These are phyloP conservation scores for Gallinago paraguaiae DNA, from an alignment of 2,113 vertebrate species.

Conservation along the genomic window DNA sequence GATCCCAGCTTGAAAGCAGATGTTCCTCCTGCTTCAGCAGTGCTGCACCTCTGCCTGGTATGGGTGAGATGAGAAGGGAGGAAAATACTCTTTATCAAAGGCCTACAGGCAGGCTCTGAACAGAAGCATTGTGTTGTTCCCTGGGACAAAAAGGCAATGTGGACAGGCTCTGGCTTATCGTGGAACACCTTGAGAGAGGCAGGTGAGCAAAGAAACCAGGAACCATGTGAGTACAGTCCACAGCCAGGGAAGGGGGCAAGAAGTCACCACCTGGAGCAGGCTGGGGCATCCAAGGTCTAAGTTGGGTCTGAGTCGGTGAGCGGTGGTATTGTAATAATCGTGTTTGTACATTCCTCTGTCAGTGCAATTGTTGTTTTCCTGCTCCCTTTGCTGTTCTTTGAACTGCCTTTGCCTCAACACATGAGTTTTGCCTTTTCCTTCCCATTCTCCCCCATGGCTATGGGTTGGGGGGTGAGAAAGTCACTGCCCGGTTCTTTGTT, in stretches of 20 bases:
- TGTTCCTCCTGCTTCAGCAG: not conserved
- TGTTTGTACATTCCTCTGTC: not conserved
- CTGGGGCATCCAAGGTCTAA: no score
- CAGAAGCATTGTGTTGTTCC: not conserved
- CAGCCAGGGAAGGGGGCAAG: not conserved
- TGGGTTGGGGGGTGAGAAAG: not conserved
- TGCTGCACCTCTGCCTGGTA: not conserved
- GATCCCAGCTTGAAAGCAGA: not conserved
- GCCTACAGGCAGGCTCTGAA: not conserved
- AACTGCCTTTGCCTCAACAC: not conserved
- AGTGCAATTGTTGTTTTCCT: not conserved
- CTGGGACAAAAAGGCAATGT: not conserved
- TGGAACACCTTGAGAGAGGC: not conserved
- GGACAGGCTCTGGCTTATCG: not conserved
- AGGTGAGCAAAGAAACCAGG: not conserved
- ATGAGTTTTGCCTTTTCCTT: not conserved
- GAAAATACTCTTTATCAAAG: not conserved
- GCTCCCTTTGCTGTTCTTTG: not conserved
- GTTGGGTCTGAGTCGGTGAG: no score
- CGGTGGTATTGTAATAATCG: not conserved
- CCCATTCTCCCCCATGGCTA: not conserved
- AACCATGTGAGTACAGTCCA: not conserved
- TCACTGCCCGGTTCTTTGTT: not conserved
- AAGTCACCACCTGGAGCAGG: not conserved
- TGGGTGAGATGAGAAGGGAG: not conserved